Evolutionary conservation across 2,113 vertebrate species (phyloP), one percentile per base, ranked within the genome.

Genomic region (Platichthys flesus): DNA sequence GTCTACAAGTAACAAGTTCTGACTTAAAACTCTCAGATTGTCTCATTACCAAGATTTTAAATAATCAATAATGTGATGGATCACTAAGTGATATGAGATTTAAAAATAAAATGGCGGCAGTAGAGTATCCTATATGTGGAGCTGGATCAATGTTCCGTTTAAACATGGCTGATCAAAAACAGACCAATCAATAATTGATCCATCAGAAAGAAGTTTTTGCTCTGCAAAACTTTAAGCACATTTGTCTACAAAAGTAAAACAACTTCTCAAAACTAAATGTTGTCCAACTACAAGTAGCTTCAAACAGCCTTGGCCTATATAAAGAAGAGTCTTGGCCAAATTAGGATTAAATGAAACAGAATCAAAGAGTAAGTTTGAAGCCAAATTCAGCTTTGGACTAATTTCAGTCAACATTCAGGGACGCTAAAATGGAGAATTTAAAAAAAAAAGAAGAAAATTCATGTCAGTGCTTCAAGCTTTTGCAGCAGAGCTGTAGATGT

Each of bases 401-500:
- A 31, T 66, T 73, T 65, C 16, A 75, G 18, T 71, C 61, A 28
- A 45, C 26, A 21, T 12, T 26, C 52, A 20, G 9, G 1, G 9
- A 55, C 3, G 12, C 12, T 7, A 63, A 55, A 23, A 55, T 6
- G 4, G 47, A 31, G 54, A 55, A 31, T 2, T 54, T 24, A 2
- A 56, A 67, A 63, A 18, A 47, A 47, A 20, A 51, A 51, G 9
- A 76, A 28, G 49, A 35, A 67, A 57, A 31, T 42, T 35, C 2
- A 21, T 24, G 35, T 37, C 49, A 0, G n/a, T 60, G 57, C 45
- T 67, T 75, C 14, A 26, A 49, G 74, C 37, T 55, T 59, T 40
- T 37, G 42, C 67, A 59, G 60, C 6, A 15, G n/a, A 18, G 40
- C 55, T 26, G 21, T 58, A 59, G 65, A 76, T 76, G 21, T 69